A percentile compares a stretch with the other conserved stretches of the same genome.
These are phyloP conservation scores for Solenopsis invicta DNA, from an alignment of 1,140 invertebrate species.

Conservation along the genomic window DNA sequence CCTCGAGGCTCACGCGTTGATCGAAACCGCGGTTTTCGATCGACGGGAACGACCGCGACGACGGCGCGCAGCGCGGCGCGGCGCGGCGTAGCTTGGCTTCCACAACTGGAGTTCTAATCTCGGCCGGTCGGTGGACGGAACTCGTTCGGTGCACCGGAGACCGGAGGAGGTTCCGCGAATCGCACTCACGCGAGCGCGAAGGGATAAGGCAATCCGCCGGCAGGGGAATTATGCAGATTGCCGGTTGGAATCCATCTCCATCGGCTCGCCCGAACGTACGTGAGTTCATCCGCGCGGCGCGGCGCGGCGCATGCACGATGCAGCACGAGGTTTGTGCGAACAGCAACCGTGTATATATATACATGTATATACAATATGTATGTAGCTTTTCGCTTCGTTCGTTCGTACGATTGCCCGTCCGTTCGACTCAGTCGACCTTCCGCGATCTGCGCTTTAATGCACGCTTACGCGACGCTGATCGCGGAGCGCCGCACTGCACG, in stretches of 20 bases:
- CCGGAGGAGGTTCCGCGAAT: constrained; percentile 64
- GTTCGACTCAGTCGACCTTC: constrained; percentile 39
- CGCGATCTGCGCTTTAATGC: constrained; percentile 42
- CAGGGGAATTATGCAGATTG: constrained; percentile 86
- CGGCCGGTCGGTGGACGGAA: constrained; percentile 60
- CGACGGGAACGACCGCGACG: not conserved
- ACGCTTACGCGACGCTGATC: constrained; percentile 39
- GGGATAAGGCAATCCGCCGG: constrained; percentile 77
- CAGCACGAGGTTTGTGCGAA: constrained; percentile 41
- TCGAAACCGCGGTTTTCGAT: constrained; percentile 19
- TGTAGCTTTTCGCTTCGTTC: constrained; percentile 54
- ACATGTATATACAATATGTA: too few relatives aligned
- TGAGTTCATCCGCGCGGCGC: constrained; percentile 77
- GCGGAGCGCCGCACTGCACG: not conserved
- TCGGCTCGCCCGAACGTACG: constrained; percentile 80
- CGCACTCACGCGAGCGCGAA: constrained; percentile 69
- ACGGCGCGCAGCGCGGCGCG: not conserved
- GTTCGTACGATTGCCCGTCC: constrained; percentile 27
- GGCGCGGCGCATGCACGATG: not conserved
- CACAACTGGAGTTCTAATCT: constrained; percentile 46
- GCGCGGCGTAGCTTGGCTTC: not conserved
- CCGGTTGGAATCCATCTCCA: constrained; percentile 82
- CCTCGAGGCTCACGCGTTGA: not conserved
- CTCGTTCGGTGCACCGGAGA: constrained; percentile 36
- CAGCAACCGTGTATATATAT: not conserved